Conservation (phyloP, 2,113 vertebrate species). For the Sebastes schlegelii region DNA sequence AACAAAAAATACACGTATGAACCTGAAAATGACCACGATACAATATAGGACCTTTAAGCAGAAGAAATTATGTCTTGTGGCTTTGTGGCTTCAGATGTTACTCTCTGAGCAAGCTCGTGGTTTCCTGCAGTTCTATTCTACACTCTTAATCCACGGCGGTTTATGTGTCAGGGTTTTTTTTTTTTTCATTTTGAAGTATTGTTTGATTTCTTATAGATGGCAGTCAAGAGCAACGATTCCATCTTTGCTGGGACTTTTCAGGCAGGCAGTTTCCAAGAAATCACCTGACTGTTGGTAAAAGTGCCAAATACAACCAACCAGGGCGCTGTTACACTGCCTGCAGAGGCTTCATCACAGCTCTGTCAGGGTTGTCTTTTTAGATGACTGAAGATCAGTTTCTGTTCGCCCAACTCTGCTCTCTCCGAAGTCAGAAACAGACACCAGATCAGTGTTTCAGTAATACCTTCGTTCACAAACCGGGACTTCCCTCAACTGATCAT, state of each 20-base stretch:
- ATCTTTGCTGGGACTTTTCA: accelerated
- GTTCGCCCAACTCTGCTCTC: accelerated
- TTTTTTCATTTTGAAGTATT: neutral
- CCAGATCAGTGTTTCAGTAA: neutral
- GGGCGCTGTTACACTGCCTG: conserved; percentile 10
- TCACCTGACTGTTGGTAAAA: conserved; percentile 47
- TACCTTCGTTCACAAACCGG: neutral
- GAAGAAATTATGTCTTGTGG: neutral
- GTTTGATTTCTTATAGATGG: conserved; percentile 41
- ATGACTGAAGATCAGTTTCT: neutral
- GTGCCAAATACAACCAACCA: accelerated
- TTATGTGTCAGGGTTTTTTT: neutral
- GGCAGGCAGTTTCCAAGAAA: conserved; percentile 29
- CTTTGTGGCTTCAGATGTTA: neutral
- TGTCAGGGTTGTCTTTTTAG: neutral
- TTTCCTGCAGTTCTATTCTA: neutral
- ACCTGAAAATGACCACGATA: too few species aligned
- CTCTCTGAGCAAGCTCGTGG: neutral
- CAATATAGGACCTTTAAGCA: neutral
- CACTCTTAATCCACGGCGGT: neutral
- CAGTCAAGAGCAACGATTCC: neutral
- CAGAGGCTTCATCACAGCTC: neutral
- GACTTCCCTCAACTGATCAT: conserved; percentile 7
- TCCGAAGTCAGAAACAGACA: neutral
- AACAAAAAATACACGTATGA: too few species aligned